These are phyloP conservation scores for Salpingus planirostris DNA, from an alignment of 2,888 invertebrate genomes.

Conservation along the genomic window DNA sequence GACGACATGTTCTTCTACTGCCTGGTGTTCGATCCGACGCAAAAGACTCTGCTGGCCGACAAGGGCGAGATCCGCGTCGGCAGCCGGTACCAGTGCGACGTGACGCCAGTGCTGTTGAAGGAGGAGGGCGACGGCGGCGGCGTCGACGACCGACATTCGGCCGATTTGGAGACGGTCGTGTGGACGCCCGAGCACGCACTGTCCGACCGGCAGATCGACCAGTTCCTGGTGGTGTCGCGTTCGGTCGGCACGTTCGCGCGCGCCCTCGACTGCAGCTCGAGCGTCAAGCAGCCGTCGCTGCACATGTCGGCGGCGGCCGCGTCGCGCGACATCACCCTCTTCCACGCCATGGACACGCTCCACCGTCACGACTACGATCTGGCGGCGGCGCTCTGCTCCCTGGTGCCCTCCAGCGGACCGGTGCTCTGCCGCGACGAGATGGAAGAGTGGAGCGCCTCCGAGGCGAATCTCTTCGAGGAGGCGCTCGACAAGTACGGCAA, in stretches of 20 bases:
- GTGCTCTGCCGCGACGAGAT: slow-evolving; percentile 97
- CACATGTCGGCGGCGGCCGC: slow-evolving; percentile 99
- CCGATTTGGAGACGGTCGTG: slow-evolving; percentile 78
- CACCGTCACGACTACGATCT: slow-evolving; percentile 87
- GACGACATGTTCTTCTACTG: slow-evolving; percentile 99
- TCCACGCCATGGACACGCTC: slow-evolving; percentile 96
- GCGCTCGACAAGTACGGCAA: slow-evolving; percentile 97
- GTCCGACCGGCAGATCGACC: slow-evolving; percentile 95
- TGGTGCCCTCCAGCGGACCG: slow-evolving; percentile 92
- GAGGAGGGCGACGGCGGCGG: slow-evolving; percentile 42
- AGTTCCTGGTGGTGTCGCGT: slow-evolving; percentile 89
- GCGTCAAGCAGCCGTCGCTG: slow-evolving; percentile 94
- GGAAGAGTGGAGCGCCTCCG: slow-evolving; percentile 99
- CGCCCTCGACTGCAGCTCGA: slow-evolving; percentile 96
- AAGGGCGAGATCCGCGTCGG: slow-evolving; percentile 93
- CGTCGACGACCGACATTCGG: slow-evolving; percentile 28
- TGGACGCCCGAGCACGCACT: slow-evolving; percentile 92
- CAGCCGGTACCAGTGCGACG: slow-evolving; percentile 94
- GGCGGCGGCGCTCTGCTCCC: slow-evolving; percentile 80
- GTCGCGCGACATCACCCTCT: slow-evolving; percentile 94
- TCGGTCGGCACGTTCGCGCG: slow-evolving; percentile 98
- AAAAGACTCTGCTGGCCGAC: slow-evolving; percentile 97
- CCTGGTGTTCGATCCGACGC: slow-evolving; percentile 97
- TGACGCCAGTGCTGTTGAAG: slow-evolving; percentile 72
- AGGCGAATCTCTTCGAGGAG: slow-evolving; percentile 98